These are phyloP conservation scores for Sesia apiformis DNA, from an alignment of 2,888 invertebrate genomes.

Conservation along the genomic window DNA sequence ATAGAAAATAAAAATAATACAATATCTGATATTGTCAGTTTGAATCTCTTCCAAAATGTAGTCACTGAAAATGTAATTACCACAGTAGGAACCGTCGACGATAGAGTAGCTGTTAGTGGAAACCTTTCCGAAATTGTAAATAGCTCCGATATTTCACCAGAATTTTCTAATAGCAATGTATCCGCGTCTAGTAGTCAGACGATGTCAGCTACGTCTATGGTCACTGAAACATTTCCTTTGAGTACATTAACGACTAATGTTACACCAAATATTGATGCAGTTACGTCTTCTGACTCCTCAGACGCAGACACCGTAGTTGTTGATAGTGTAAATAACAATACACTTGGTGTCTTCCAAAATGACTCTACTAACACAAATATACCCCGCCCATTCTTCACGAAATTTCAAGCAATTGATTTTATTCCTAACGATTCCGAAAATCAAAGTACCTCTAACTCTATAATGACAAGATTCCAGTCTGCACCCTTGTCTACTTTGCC, in stretches of 20 bases:
- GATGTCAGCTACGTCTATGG: constrained; percentile 18
- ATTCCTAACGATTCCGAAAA: constrained; percentile 18
- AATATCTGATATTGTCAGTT: constrained; percentile 16
- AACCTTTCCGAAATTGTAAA: constrained; percentile 37
- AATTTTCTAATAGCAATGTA: constrained; percentile 20
- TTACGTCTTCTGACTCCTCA: constrained; percentile 28
- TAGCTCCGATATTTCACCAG: constrained; percentile 28
- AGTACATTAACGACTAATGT: constrained; percentile 10
- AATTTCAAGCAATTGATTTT: constrained; percentile 40
- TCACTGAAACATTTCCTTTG: constrained; percentile 3
- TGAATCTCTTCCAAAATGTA: constrained; percentile 50
- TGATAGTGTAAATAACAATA: constrained; percentile 21
- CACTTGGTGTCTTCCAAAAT: constrained; percentile 10
- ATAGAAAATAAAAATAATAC: constrained; percentile 20
- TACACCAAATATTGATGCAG: constrained; percentile 12
- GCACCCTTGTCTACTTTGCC: constrained; percentile 18
- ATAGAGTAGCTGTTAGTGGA: constrained; percentile 21
- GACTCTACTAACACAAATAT: constrained; percentile 36
- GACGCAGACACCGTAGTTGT: constrained; percentile 19
- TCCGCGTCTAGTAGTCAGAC: constrained; percentile 32
- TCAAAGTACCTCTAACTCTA: constrained; percentile 6
- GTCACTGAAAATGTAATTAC: constrained; percentile 46
- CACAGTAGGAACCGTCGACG: constrained; percentile 26
- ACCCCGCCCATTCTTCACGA: constrained; percentile 48
- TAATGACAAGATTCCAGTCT: constrained; percentile 8